Evolutionary conservation across 2,113 vertebrate species (phyloP).

Genomic region (Lipophrys pholis): DNA sequence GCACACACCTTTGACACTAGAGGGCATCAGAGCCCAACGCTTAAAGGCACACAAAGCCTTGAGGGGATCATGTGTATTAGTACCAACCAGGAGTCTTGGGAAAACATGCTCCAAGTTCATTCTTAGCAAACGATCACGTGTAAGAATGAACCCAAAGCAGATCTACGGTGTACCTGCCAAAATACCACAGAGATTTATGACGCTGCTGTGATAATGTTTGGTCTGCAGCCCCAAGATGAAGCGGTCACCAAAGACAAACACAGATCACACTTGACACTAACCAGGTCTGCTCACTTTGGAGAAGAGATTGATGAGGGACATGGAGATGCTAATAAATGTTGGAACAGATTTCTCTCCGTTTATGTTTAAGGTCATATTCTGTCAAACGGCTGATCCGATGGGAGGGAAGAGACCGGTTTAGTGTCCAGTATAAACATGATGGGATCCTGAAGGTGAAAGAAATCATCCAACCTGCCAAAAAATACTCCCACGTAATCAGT

Average conservation of each 20-base stretch:
- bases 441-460: conserved; percentile 21
- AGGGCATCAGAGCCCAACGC: conserved; percentile 60
- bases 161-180: conserved; percentile 20
- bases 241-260: conserved; percentile 43
- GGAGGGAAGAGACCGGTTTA: conserved; percentile 1
- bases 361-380: conserved; percentile 37
- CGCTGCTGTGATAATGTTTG: conserved; percentile 23
- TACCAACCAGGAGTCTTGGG: conserved; percentile 1
- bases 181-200: conserved; percentile 33
- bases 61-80: conserved; percentile 4
- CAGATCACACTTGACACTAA: conserved; percentile 30
- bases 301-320: conserved; percentile 9
- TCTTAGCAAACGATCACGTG: conserved; percentile 16
- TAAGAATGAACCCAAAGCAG: conserved; percentile 23
- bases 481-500: conserved; percentile 51
- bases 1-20: conserved; percentile 56
- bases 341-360: conserved; percentile 34
- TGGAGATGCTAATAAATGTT: conserved; percentile 33
- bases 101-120: not conserved
- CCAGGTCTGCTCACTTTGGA: conserved; percentile 34
- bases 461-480: conserved; percentile 35
- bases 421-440: conserved; percentile 33
- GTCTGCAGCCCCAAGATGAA: conserved; percentile 18
- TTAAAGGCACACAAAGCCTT: conserved; percentile 19
- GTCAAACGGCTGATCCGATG: conserved; percentile 40